These are phyloP conservation scores for Aphidoletes aphidimyza DNA, from an alignment of 2,888 invertebrate genomes.

Conservation along the genomic window DNA sequence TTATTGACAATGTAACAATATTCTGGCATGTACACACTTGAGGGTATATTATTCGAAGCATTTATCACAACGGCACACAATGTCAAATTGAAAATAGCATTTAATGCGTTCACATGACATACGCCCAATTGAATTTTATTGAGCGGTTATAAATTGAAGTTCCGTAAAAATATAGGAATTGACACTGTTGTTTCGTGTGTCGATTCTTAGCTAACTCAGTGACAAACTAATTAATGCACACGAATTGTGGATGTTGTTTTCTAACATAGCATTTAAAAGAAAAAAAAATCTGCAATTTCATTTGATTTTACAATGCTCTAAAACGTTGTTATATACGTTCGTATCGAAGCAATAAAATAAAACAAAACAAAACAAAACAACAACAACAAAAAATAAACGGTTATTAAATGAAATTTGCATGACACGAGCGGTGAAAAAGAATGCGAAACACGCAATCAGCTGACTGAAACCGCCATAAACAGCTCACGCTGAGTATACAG, in stretches of 20 bases:
- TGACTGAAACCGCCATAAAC: neutral
- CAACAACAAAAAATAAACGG: neutral
- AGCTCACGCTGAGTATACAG: too few relatives aligned
- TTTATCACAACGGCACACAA: neutral
- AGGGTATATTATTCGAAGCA: too few relatives aligned
- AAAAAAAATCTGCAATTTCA: neutral
- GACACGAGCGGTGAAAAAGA: neutral
- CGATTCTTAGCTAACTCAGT: neutral
- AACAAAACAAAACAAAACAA: neutral
- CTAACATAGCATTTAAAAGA: neutral
- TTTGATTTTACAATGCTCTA: too few relatives aligned
- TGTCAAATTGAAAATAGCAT: too few relatives aligned
- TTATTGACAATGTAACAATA: too few relatives aligned
- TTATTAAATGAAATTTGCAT: neutral
- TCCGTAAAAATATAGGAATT: too few relatives aligned
- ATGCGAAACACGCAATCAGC: neutral
- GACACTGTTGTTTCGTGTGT: too few relatives aligned
- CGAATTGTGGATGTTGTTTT: too few relatives aligned
- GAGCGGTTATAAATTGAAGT: constrained; percentile 33
- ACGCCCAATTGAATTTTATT: constrained; percentile 9
- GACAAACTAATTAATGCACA: constrained; percentile 21
- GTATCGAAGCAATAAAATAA: too few relatives aligned
- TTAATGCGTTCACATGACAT: neutral
- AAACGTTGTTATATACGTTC: neutral
- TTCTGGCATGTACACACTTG: too few relatives aligned